Evolutionary conservation across 1,140 invertebrate genomes (phyloP).

Genomic region (Tetramorium simillimum): DNA sequence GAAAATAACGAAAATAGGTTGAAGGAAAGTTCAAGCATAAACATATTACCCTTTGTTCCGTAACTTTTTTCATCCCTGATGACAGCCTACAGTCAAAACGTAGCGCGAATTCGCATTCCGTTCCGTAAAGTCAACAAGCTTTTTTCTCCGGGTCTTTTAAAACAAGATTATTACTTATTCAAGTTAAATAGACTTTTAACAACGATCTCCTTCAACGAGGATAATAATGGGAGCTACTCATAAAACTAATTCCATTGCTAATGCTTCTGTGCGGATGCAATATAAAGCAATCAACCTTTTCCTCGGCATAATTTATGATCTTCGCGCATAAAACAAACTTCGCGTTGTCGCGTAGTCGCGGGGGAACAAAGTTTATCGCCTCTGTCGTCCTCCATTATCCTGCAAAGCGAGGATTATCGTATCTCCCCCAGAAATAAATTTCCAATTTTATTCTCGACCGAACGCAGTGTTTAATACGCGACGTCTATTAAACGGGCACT

Average conservation of each 20-base stretch:
- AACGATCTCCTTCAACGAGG: slow-evolving; percentile 32
- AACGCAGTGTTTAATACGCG: slow-evolving; percentile 24
- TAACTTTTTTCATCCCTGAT: background rate
- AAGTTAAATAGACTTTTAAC: slow-evolving; percentile 61
- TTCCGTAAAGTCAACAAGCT: background rate
- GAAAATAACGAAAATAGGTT: background rate
- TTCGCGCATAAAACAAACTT: slow-evolving; percentile 51
- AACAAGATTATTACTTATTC: slow-evolving; percentile 49
- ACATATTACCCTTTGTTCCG: background rate
- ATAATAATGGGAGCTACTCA: slow-evolving; percentile 50
- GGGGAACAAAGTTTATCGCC: slow-evolving; percentile 47
- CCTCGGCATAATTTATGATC: slow-evolving; percentile 41
- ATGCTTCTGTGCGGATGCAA: slow-evolving; percentile 43
- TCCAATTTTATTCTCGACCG: slow-evolving; percentile 39
- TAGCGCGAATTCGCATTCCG: slow-evolving; percentile 1
- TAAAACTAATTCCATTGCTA: slow-evolving; percentile 57
- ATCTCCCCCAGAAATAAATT: slow-evolving; percentile 19
- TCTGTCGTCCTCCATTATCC: slow-evolving; percentile 30
- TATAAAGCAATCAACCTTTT: slow-evolving; percentile 58
- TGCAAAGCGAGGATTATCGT: slow-evolving; percentile 25
- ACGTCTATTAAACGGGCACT: slow-evolving; percentile 5
- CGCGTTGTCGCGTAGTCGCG: background rate
- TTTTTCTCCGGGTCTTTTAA: slow-evolving; percentile 15
- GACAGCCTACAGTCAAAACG: slow-evolving; percentile 3
- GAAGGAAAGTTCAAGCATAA: background rate